phyloP scores from a whole-genome alignment of 2,113 vertebrate genomes.

The Semicossyphus pulcher region DNA sequence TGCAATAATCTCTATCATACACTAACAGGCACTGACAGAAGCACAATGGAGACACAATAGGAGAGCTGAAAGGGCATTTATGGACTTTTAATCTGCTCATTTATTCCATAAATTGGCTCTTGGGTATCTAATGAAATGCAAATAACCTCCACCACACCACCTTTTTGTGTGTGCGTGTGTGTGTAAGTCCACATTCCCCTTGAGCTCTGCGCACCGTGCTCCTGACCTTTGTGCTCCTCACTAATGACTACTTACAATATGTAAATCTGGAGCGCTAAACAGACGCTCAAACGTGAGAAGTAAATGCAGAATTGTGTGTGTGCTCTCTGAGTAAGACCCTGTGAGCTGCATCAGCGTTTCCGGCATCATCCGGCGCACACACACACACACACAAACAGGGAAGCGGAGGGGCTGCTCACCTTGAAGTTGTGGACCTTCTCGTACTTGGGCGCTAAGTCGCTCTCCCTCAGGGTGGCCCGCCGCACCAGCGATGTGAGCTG shows the following conservation, averaged over 20 bases:
- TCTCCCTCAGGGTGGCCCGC: slow-evolving; percentile 98
- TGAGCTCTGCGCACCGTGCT: slow-evolving; percentile 6
- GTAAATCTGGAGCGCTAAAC: background rate
- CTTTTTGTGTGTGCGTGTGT: slow-evolving; percentile 11
- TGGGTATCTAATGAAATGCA: slow-evolving; percentile 49
- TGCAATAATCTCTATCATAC: slow-evolving; percentile 10
- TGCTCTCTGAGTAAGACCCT: slow-evolving; percentile 46
- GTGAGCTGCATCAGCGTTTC: slow-evolving; percentile 56
- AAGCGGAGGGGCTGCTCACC: slow-evolving; percentile 84
- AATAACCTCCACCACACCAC: slow-evolving; percentile 43
- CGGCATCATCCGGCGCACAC: background rate
- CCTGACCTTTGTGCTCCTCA: slow-evolving; percentile 37
- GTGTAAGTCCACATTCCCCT: slow-evolving; percentile 14
- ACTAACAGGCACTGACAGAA: slow-evolving; percentile 1
- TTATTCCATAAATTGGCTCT: slow-evolving; percentile 39
- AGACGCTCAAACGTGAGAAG: background rate
- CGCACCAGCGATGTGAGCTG: slow-evolving; percentile 98
- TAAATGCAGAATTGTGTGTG: slow-evolving; percentile 22
- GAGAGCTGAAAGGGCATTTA: slow-evolving; percentile 19
- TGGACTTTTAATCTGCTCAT: slow-evolving; percentile 40
- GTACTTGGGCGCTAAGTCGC: slow-evolving; percentile 93
- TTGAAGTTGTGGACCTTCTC: slow-evolving; percentile 99
- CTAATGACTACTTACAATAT: slow-evolving; percentile 31
- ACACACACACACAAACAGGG: slow-evolving; percentile 15
- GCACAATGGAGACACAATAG: slow-evolving; percentile 26